Base-by-base conservation (phyloP, 2,888 invertebrate genomes). In the Drosophila neonasuta region DNA sequence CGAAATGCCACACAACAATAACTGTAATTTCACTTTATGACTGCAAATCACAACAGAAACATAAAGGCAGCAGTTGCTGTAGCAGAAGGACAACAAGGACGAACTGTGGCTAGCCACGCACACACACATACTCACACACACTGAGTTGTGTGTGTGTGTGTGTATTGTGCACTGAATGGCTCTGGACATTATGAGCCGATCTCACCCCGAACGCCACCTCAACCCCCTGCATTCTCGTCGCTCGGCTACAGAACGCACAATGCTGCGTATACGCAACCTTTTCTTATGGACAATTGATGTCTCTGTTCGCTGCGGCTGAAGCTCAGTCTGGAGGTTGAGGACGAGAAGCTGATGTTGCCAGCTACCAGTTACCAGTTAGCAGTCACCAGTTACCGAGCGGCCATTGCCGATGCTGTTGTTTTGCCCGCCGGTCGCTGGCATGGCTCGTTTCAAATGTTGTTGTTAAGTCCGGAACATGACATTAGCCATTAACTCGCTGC, bases 401-500 rank as follows among this genome's bases (percentile, higher is more conserved):
- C 65, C 67, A 45, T 46, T 42, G 70, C 29, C 69, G 54, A 44
- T 63, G 55, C 45, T 46, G 61, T 69, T 82, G 77, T 79, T 80
- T 83, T 83, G 86, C 69, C 74, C 71, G 77, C 68, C 79, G 86
- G 39, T 64, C 34, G 20, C 39, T 46, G 17, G 48, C 44, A 30
- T n/a, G 74, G 65, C 74, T 86, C 81, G 79, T 78, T 75, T 76
- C 75, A 78, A 78, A 86, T 82, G 80, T 73, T 85, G 87, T 86
- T 84, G 87, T 84, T 87, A 87, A 84, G 87, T 81, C 84, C 74
- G 80, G 73, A 79, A 88, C 87, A 87, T 86, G 88, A 86, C 80
- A 88, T 87, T 84, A 88, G 88, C 88, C 86, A 87, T 88, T 88
- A 88, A 87, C 88, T 86, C 86, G 82, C 79, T 80, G 79, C 78